phyloP scores from a whole-genome alignment of 1,140 invertebrate genomes.

The Cydia strobilella region DNA sequence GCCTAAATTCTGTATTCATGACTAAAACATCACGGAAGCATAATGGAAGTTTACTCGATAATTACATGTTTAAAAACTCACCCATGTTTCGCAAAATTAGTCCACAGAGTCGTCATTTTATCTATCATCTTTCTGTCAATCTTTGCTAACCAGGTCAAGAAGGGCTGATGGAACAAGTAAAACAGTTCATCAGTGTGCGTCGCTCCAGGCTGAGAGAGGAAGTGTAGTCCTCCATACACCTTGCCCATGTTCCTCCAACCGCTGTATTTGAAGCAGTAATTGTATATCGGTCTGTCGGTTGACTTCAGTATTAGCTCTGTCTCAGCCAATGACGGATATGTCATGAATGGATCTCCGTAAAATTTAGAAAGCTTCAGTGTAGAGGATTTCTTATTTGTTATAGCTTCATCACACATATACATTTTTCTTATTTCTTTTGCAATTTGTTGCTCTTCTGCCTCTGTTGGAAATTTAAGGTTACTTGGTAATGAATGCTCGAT shows the following conservation, averaged over 20 bases:
- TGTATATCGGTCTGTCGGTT: constrained; percentile 40
- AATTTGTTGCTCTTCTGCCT: constrained; percentile 41
- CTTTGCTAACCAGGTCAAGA: constrained; percentile 11
- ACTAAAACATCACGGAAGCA: too few species aligned
- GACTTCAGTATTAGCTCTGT: constrained; percentile 53
- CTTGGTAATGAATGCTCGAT: constrained; percentile 57
- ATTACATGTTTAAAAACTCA: constrained; percentile 18
- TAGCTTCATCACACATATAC: constrained; percentile 49
- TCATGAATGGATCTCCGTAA: constrained; percentile 55
- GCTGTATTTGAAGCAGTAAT: constrained; percentile 27
- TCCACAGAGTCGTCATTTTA: constrained; percentile 36
- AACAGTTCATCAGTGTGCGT: constrained; percentile 42
- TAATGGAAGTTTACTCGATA: too few species aligned
- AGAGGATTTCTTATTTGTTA: constrained; percentile 37
- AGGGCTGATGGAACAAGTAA: constrained; percentile 38
- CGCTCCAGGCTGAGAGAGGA: constrained; percentile 19
- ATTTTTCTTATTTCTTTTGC: constrained; percentile 44
- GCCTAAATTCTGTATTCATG: too few species aligned
- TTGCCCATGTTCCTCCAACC: constrained; percentile 36
- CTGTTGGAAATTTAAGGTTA: constrained; percentile 50
- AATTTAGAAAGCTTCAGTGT: constrained; percentile 50
- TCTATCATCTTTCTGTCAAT: constrained; percentile 36
- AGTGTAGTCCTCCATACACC: neutral
- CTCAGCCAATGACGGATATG: constrained; percentile 51
- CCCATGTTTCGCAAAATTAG: constrained; percentile 41